Percentiles rank a stretch among this genome's conserved stretches.
Conservation (phyloP, 2,888 invertebrate genomes). For the Heliconius hortense region DNA sequence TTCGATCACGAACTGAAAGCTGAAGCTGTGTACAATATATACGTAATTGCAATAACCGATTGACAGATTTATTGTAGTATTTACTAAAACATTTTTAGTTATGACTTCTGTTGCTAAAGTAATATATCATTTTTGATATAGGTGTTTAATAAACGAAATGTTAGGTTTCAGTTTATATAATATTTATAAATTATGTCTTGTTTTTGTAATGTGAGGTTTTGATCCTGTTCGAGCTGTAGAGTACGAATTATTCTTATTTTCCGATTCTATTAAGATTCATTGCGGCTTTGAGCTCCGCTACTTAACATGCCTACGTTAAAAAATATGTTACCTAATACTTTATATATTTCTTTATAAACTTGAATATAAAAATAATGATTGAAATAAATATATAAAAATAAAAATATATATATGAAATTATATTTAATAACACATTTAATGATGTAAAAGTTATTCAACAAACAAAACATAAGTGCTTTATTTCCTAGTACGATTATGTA, state of each 20-base stretch:
- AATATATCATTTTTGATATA: not conserved
- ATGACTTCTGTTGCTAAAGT: conserved; percentile 5
- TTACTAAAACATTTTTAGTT: conserved; percentile 28
- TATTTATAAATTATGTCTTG: not conserved
- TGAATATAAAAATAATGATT: no score
- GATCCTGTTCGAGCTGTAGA: no score
- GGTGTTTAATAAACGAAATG: not conserved
- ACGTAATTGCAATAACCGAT: conserved; percentile 23
- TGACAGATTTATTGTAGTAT: conserved; percentile 27
- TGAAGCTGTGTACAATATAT: conserved; percentile 5
- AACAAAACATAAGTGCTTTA: not conserved
- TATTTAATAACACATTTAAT: not conserved
- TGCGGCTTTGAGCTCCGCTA: not conserved
- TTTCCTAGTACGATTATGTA: not conserved
- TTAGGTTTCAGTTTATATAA: not conserved
- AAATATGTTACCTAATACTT: not conserved
- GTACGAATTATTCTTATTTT: not conserved
- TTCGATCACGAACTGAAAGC: conserved; percentile 36
- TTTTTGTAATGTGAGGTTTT: not conserved
- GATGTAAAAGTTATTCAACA: not conserved
- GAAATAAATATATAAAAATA: no score
- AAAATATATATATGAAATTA: no score
- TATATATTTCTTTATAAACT: not conserved
- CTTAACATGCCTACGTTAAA: not conserved
- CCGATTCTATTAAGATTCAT: not conserved